Conservation (phyloP, 2,113 vertebrate genomes). For the Zapus hudsonius region DNA sequence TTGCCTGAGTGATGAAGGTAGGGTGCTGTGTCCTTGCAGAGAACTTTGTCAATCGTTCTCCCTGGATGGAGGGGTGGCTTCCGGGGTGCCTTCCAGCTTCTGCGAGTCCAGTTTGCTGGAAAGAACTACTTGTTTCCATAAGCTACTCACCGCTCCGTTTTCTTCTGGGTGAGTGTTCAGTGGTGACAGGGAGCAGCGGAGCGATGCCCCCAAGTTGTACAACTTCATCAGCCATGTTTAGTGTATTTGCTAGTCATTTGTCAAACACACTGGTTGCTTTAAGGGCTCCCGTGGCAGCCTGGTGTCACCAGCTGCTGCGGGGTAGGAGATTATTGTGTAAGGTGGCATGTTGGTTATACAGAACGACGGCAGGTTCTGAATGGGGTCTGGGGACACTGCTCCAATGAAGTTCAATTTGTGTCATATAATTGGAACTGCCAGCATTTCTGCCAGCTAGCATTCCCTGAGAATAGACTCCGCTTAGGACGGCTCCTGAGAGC, state of each 20-base stretch:
- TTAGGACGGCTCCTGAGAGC: background rate
- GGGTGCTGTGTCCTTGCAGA: accelerated
- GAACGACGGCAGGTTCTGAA: background rate
- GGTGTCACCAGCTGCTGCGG: background rate
- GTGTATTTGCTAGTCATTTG: background rate
- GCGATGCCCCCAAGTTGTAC: background rate
- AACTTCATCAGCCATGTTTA: background rate
- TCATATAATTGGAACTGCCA: background rate
- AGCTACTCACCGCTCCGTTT: background rate
- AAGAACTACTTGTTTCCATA: background rate
- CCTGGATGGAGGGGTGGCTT: background rate
- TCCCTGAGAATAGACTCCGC: background rate
- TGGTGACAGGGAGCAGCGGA: background rate
- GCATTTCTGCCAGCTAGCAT: background rate
- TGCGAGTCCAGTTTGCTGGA: background rate
- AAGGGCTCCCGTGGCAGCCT: background rate
- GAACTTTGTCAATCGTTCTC: background rate
- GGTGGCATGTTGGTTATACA: background rate
- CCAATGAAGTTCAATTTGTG: background rate
- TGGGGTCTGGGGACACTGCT: too few species aligned
- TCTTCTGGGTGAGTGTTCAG: background rate
- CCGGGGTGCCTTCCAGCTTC: background rate
- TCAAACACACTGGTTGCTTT: background rate
- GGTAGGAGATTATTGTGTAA: background rate
- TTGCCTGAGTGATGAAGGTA: background rate